Percentiles rank a stretch among this genome's conserved stretches.
phyloP scores from a whole-genome alignment of 2,113 vertebrate species.

The Coptodon rendalli region DNA sequence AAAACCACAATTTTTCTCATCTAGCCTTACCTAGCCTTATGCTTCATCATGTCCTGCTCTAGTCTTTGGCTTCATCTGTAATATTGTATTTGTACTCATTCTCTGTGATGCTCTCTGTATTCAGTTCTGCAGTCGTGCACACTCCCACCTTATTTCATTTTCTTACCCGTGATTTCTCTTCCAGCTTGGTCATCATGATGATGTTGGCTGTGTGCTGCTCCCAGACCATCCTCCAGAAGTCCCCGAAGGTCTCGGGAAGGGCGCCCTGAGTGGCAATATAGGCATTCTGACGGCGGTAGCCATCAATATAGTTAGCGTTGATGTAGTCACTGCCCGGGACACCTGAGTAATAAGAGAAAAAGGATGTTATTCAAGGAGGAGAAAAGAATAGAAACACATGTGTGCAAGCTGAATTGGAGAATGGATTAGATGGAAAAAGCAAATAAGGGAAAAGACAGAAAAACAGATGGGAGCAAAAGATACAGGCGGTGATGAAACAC shows the following conservation, averaged over 20 bases:
- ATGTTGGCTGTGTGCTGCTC: constrained; percentile 95
- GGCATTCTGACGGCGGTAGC: constrained; percentile 95
- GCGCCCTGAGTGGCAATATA: constrained; percentile 98
- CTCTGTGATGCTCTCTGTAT: not conserved
- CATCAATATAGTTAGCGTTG: constrained; percentile 96
- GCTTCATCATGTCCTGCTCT: not conserved
- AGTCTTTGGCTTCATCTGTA: not conserved
- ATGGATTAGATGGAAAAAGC: not conserved
- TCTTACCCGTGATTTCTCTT: constrained; percentile 95
- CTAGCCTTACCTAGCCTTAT: not conserved
- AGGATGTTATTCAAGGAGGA: not conserved
- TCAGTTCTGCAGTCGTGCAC: constrained; percentile 72
- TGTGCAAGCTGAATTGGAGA: not conserved
- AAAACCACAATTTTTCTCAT: not conserved
- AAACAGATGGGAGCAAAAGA: not conserved
- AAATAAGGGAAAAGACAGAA: not conserved
- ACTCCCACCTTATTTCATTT: not conserved
- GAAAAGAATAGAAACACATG: not conserved
- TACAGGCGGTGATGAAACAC: not conserved
- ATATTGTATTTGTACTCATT: not conserved
- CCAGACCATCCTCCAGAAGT: constrained; percentile 99
- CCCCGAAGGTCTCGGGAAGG: constrained; percentile 94
- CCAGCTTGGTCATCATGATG: constrained; percentile 98
- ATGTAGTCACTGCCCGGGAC: constrained; percentile 96
- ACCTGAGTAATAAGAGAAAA: constrained; percentile 64